Conservation (phyloP, 2,113 vertebrate genomes). For the Mus spicilegus region DNA sequence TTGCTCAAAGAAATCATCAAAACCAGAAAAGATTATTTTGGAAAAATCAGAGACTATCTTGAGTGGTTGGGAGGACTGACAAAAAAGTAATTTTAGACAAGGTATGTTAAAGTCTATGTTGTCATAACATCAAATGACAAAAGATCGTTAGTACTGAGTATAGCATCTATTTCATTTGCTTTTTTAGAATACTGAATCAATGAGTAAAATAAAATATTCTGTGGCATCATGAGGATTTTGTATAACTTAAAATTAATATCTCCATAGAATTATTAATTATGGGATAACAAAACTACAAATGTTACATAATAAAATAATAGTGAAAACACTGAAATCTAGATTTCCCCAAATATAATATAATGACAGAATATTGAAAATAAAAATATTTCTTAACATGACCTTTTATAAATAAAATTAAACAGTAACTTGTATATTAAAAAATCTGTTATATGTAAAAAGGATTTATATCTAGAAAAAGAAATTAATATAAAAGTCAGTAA, state of each 20-base stretch:
- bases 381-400: neutral
- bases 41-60: neutral
- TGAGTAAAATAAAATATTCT: neutral
- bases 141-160: neutral
- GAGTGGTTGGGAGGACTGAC: neutral
- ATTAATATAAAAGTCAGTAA: neutral
- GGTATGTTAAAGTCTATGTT: neutral
- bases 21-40: neutral
- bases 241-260: neutral
- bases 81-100: neutral
- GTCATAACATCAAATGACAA: neutral
- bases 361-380: neutral
- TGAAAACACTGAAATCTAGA: neutral
- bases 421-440: neutral
- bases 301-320: neutral
- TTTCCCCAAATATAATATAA: neutral
- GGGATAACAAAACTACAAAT: neutral
- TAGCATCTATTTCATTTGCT: neutral
- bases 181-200: slow-evolving; percentile 17
- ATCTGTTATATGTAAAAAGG: neutral
- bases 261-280: slow-evolving; percentile 13
- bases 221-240: neutral
- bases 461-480: neutral
- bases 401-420: neutral
- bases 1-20: neutral